A percentile compares a stretch with the other conserved stretches of the same genome.
These are phyloP conservation scores for Nothoprocta pentlandii DNA, from an alignment of 2,113 vertebrate species.

Conservation along the genomic window DNA sequence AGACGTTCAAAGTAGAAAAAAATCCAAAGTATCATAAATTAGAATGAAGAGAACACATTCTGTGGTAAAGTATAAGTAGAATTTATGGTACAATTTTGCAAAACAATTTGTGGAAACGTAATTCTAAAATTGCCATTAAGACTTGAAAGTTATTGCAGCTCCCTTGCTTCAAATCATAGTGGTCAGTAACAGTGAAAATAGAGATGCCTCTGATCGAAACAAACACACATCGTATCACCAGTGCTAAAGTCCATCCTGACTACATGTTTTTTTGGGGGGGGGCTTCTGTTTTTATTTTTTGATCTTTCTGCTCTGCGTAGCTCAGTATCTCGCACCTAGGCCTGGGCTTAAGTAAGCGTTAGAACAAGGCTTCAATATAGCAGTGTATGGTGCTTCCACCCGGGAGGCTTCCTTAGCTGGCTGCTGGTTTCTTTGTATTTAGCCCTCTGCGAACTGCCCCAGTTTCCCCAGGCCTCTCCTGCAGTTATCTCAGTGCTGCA, in stretches of 20 bases:
- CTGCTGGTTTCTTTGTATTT: background rate
- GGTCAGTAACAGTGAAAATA: background rate
- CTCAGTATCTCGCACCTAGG: background rate
- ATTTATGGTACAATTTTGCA: background rate
- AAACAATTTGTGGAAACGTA: background rate
- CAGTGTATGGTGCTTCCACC: background rate
- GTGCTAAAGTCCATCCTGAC: background rate
- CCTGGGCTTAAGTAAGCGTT: background rate
- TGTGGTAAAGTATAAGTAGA: background rate
- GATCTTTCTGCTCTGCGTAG: accelerated
- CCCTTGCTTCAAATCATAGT: background rate
- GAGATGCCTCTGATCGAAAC: background rate
- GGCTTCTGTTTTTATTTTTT: too few relatives aligned
- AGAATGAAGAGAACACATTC: constrained; percentile 1
- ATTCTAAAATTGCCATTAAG: background rate
- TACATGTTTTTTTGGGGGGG: background rate
- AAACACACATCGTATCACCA: background rate
- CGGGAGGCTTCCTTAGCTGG: background rate
- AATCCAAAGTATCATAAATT: background rate
- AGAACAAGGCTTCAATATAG: background rate
- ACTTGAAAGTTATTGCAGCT: background rate
- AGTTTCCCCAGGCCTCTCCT: background rate
- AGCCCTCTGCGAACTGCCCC: background rate
- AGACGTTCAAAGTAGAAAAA: background rate
- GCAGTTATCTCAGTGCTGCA: background rate